Evolutionary conservation across 2,888 invertebrate genomes (phyloP).

Genomic region (Zygaena filipendulae): DNA sequence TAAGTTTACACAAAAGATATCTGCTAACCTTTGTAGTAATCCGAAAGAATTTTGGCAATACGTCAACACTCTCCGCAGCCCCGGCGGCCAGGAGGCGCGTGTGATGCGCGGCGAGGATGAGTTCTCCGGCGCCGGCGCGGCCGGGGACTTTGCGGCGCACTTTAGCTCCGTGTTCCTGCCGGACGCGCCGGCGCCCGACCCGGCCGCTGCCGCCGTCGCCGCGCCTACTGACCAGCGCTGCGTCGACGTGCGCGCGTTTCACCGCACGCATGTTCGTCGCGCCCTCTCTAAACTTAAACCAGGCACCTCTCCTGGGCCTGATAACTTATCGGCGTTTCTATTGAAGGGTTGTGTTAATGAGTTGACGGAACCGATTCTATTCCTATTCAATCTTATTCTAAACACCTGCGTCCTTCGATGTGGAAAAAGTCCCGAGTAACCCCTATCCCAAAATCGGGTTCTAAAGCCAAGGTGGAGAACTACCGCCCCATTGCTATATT

Average conservation of each 20-base stretch:
- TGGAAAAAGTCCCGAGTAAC: conserved; percentile 1
- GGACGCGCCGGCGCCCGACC: background rate
- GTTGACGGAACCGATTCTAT: background rate
- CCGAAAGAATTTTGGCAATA: background rate
- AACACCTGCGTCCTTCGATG: background rate
- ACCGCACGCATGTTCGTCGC: background rate
- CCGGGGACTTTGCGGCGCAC: background rate
- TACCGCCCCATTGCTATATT: background rate
- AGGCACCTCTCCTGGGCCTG: too few species aligned
- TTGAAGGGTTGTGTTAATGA: background rate
- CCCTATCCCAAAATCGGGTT: conserved; percentile 1
- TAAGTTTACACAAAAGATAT: background rate
- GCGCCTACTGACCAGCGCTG: background rate
- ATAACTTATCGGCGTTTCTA: too few species aligned
- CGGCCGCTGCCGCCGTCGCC: background rate
- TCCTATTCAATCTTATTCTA: background rate
- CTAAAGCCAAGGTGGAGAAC: background rate
- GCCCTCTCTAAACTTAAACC: background rate
- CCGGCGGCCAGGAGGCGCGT: background rate
- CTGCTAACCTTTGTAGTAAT: background rate
- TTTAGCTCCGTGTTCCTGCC: background rate
- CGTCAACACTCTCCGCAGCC: background rate
- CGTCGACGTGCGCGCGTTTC: background rate
- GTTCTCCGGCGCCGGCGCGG: background rate
- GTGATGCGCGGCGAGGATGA: background rate